phyloP scores from a whole-genome alignment of 2,888 invertebrate species.

The Orthosia gracilis region DNA sequence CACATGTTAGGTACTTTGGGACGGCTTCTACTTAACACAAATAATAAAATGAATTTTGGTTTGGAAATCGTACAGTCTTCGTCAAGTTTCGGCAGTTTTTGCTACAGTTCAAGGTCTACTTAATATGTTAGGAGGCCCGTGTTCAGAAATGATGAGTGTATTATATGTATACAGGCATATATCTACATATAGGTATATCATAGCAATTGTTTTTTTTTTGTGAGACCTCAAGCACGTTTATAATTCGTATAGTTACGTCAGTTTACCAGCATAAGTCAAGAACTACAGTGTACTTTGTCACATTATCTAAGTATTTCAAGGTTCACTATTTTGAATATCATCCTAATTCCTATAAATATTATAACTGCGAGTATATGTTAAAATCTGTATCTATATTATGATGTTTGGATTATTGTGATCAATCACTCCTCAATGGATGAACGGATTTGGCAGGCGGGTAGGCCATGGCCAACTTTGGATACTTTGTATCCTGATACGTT shows the following conservation, averaged over 20 bases:
- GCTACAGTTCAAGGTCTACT: neutral
- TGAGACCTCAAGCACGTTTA: neutral
- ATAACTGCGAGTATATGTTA: no score
- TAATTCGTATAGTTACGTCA: neutral
- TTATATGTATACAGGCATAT: no score
- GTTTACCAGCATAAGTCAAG: slow-evolving; percentile 19
- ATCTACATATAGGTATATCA: no score
- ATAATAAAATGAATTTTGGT: no score
- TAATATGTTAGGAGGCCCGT: neutral
- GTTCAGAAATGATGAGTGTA: neutral
- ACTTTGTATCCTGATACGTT: neutral
- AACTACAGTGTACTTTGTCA: slow-evolving; percentile 20
- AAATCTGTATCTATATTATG: no score
- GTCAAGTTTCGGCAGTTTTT: neutral
- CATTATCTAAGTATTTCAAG: slow-evolving; percentile 4
- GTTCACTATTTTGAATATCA: neutral
- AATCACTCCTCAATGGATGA: neutral
- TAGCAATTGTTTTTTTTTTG: slow-evolving; percentile 4
- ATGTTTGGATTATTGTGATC: no score
- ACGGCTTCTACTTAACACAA: no score
- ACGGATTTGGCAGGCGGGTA: neutral
- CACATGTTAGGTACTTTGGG: no score
- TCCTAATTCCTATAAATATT: neutral
- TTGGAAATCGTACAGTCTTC: neutral
- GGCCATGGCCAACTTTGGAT: no score